Evolutionary conservation across 2,888 invertebrate genomes (phyloP).

Genomic region (Xiphydria camelus): DNA sequence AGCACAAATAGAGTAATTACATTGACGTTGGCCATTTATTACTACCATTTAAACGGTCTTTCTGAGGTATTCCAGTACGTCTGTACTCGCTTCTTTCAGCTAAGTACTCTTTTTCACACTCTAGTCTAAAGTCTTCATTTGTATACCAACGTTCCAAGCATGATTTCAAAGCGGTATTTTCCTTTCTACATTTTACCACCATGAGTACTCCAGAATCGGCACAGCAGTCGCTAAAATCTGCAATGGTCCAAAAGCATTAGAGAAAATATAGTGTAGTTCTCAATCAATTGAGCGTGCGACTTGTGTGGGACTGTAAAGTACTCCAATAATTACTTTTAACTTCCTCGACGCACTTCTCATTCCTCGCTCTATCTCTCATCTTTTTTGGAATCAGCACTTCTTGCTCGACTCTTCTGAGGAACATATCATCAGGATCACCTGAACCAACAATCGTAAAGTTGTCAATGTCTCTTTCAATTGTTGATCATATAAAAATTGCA

Average conservation of each 20-base stretch:
- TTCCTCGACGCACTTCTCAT: constrained; percentile 75
- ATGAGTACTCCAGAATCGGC: constrained; percentile 66
- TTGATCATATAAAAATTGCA: too few relatives aligned
- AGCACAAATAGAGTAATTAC: too few relatives aligned
- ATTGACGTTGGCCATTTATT: too few relatives aligned
- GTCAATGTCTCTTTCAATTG: too few relatives aligned
- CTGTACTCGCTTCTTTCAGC: constrained; percentile 80
- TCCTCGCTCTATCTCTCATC: constrained; percentile 80
- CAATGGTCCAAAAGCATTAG: constrained; percentile 20
- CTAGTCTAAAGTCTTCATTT: constrained; percentile 72
- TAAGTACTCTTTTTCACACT: constrained; percentile 80
- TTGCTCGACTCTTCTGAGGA: constrained; percentile 83
- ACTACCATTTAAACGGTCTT: too few relatives aligned
- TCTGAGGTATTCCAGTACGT: constrained; percentile 74
- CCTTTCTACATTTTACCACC: constrained; percentile 74
- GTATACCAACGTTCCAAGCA: constrained; percentile 79
- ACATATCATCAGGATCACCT: constrained; percentile 85
- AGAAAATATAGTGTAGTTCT: not conserved
- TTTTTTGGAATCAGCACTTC: constrained; percentile 89
- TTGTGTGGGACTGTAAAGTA: not conserved
- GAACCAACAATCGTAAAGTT: constrained; percentile 27
- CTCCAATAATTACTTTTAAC: constrained; percentile 63
- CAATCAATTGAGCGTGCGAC: not conserved
- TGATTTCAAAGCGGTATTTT: constrained; percentile 70
- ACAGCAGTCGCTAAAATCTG: constrained; percentile 68